Percentiles rank a stretch among this genome's conserved stretches.
phyloP scores from a whole-genome alignment of 1,140 invertebrate species.

The Brachionus rotundiformis region DNA sequence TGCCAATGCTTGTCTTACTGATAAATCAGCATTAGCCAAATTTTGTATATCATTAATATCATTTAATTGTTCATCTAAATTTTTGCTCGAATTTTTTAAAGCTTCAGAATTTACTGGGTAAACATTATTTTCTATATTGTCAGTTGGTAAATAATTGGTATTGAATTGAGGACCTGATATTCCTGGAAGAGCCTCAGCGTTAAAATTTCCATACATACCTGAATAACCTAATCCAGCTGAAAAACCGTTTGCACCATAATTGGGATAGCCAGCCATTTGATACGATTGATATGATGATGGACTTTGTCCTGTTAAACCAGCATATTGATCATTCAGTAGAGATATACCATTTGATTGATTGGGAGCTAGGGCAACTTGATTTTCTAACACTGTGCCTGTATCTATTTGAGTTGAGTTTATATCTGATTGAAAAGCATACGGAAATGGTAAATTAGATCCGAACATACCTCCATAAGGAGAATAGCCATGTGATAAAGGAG shows the following conservation, averaged over 20 bases:
- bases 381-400: neutral
- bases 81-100: neutral
- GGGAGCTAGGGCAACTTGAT: neutral
- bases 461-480: neutral
- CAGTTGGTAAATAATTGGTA: neutral
- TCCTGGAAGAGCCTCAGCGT: neutral
- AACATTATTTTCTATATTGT: neutral
- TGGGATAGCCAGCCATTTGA: neutral
- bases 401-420: neutral
- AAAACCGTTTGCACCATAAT: neutral
- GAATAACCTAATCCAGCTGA: neutral
- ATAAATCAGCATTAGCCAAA: conserved; percentile 10
- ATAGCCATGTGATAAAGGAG: neutral
- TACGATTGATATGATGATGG: neutral
- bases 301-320: neutral
- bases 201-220: conserved; percentile 7
- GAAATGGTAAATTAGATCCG: neutral
- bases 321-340: neutral
- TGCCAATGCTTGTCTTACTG: conserved; percentile 9
- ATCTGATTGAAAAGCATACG: neutral
- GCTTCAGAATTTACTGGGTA: neutral
- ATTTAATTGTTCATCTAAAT: neutral
- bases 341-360: neutral
- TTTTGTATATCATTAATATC: neutral
- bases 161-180: neutral